A percentile compares a stretch with the other conserved stretches of the same genome.
phyloP scores from a whole-genome alignment of 2,797 vertebrate species.

The Melanotaenia maccullochi region DNA sequence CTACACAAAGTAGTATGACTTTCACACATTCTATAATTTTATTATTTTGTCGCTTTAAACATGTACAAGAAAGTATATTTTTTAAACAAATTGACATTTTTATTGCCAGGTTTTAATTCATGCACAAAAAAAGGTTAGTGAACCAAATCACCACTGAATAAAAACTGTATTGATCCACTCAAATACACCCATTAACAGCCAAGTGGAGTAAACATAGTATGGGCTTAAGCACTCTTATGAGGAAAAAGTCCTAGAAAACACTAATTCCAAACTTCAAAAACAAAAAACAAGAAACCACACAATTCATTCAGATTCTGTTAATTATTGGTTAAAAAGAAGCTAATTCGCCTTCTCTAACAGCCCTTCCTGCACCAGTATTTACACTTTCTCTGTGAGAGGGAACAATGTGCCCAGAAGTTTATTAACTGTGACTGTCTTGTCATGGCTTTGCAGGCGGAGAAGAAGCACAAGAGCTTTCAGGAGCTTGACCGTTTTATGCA shows the following conservation, averaged over 20 bases:
- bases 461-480: conserved; percentile 98
- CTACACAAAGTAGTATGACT: background rate
- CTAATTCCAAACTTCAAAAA: background rate
- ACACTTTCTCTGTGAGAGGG: conserved; percentile 25
- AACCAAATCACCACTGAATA: background rate
- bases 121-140: background rate
- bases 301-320: background rate
- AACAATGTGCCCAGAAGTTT: conserved; percentile 36
- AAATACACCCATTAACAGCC: background rate
- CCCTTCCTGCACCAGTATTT: conserved; percentile 11
- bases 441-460: conserved; percentile 89
- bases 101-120: background rate
- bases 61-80: background rate
- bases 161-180: background rate
- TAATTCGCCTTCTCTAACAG: conserved; percentile 2
- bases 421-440: conserved; percentile 59
- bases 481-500: conserved; percentile 99
- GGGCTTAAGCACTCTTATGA: background rate
- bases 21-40: background rate
- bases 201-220: background rate
- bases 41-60: background rate
- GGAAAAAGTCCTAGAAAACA: background rate
- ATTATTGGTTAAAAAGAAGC: conserved; percentile 26
- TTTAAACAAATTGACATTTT: background rate
- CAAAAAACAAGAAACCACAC: background rate